phyloP scores from a whole-genome alignment of 2,113 vertebrate species.

The Numida meleagris region DNA sequence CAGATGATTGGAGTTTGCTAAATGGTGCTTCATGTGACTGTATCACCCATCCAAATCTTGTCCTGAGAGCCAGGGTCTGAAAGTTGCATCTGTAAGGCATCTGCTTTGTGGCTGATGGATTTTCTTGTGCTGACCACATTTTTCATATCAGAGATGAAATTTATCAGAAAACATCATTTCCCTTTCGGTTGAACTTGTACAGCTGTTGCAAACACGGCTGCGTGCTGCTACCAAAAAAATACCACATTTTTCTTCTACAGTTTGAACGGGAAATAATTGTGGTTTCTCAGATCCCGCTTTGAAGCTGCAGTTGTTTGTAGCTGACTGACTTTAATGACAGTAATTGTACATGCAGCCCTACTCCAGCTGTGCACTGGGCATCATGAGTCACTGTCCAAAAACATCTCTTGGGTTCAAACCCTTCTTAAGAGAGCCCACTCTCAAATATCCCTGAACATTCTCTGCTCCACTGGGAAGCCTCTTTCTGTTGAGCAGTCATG shows the following conservation, averaged over 20 bases:
- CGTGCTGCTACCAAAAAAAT: neutral
- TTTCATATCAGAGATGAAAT: neutral
- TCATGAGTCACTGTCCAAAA: constrained; percentile 6
- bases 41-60: neutral
- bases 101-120: neutral
- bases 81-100: neutral
- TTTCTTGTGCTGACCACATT: neutral
- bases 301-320: neutral
- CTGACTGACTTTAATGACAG: constrained; percentile 29
- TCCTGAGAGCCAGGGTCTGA: neutral
- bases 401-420: neutral
- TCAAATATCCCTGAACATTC: neutral
- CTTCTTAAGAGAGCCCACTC: neutral
- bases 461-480: accelerated
- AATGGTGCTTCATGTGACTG: neutral
- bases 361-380: constrained; percentile 3
- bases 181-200: neutral
- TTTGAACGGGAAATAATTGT: constrained; percentile 52
- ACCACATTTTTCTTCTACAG: constrained; percentile 22
- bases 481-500: neutral
- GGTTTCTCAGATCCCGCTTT: constrained; percentile 45
- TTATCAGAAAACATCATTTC: neutral
- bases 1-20: neutral
- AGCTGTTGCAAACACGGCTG: constrained; percentile 14
- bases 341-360: constrained; percentile 1